A percentile compares a stretch with the other conserved stretches of the same genome.
Evolutionary conservation across 2,888 invertebrate species (phyloP).

Genomic region (Neelides folsomi): DNA sequence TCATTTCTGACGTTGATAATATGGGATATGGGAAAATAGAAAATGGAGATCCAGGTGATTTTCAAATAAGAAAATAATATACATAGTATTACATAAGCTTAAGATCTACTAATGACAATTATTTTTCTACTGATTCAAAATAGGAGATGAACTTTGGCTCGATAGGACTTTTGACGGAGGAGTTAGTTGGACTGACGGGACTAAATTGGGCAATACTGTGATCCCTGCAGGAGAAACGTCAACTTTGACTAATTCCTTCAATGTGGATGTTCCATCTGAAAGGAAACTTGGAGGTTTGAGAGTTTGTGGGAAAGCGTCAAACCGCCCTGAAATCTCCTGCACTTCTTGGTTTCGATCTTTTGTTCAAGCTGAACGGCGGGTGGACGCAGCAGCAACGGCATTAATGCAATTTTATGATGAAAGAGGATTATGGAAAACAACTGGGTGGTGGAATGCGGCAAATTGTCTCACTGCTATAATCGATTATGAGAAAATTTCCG

Average conservation of each 20-base stretch:
- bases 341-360: slow-evolving; percentile 16
- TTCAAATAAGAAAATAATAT: too few species aligned
- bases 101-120: too few species aligned
- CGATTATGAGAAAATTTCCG: slow-evolving; percentile 22
- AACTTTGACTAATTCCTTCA: slow-evolving; percentile 15
- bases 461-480: slow-evolving; percentile 25
- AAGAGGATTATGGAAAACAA: slow-evolving; percentile 11
- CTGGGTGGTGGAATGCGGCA: slow-evolving; percentile 26
- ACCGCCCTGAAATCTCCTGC: slow-evolving; percentile 10
- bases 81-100: too few species aligned
- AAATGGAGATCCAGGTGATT: slow-evolving; percentile 13
- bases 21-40: slow-evolving; percentile 22
- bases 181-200: slow-evolving; percentile 12
- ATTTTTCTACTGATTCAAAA: not conserved
- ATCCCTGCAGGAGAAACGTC: slow-evolving; percentile 14
- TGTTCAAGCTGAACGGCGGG: slow-evolving; percentile 7
- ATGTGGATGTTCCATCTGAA: slow-evolving; percentile 19
- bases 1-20: slow-evolving; percentile 23
- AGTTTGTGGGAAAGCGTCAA: slow-evolving; percentile 17
- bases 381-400: slow-evolving; percentile 16
- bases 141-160: slow-evolving; percentile 24
- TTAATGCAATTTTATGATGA: slow-evolving; percentile 17
- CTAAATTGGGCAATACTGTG: slow-evolving; percentile 12
- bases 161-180: slow-evolving; percentile 26
- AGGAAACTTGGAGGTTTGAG: slow-evolving; percentile 21